Base-by-base conservation (phyloP, 2,888 invertebrate species). In the Nomada fabriciana region DNA sequence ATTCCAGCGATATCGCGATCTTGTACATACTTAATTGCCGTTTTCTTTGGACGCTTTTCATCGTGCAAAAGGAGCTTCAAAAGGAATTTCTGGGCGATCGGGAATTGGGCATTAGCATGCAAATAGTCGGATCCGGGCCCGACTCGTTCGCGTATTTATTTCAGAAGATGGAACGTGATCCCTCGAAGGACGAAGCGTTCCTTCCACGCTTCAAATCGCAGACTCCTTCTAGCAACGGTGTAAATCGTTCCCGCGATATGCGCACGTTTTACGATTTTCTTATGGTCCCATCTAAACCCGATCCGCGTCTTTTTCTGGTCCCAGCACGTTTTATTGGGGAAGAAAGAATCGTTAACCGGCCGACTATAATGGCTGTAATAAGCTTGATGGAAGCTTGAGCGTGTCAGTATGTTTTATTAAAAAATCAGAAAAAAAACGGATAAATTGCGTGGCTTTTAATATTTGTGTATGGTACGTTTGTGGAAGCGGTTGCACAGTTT, bases 81-180 rank as follows among this genome's bases (percentile, higher is more conserved):
- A n/a, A n/a, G n/a, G n/a, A n/a, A 36, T 72, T 67, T 67, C 72
- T 15, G 36, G 5, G 42, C 47, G 63, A 53, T 53, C 73, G 52
- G 36, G 67, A 75, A 57, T 43, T 68, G n/a, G 23, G 36, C 61
- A 85, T 85, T 70, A 86, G 71, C 68, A 86, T 86, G 85, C 76
- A 85, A 81, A 88, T 70, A 71, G 76, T 53, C 60, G 70, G 52
- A 60, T 79, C 59, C 76, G 53, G 61, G 25, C 23, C 23, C 29
- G 13, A 42, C 29, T 63, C 59, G 52, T 72, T 11, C 61, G 59
- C 76, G 68, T 76, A 61, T 82, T 82, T 79, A 72, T 80, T 75
- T 80, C 76, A 29, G 60, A 76, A n/a, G 64, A 60, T 55, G 67
- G 52, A 74, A 76, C 67, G 60, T 11, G 68, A 72, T 75, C 61